Evolutionary conservation across 2,797 vertebrate species (phyloP).

Genomic region (Phoebastria nigripes): DNA sequence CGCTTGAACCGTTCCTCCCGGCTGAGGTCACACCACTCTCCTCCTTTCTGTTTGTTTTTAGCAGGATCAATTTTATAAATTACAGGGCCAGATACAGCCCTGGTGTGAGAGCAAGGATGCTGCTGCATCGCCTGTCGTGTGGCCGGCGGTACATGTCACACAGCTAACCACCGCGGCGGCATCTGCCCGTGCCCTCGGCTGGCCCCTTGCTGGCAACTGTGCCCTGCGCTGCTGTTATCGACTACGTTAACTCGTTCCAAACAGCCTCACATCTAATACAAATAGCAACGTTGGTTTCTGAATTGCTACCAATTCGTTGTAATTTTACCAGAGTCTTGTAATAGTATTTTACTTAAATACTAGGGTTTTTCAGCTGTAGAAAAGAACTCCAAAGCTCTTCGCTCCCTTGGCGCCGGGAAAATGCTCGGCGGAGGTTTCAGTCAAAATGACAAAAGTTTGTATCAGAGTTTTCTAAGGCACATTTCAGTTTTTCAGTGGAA

Average conservation of each 20-base stretch:
- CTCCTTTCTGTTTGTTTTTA: not conserved
- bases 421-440: not conserved
- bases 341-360: not conserved
- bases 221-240: not conserved
- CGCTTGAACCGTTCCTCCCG: not conserved
- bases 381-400: not conserved
- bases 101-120: fast-evolving
- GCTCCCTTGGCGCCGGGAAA: not conserved
- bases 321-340: not conserved
- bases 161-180: fast-evolving
- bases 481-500: not conserved
- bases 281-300: not conserved
- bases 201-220: not conserved
- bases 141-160: fast-evolving
- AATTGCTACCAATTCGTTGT: not conserved
- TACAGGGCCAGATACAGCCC: not conserved
- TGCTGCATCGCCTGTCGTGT: not conserved
- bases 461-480: not conserved
- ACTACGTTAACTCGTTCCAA: not conserved
- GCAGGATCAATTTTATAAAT: not conserved
- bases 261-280: not conserved
- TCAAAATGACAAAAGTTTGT: not conserved
- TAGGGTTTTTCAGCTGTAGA: not conserved
- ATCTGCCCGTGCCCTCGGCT: not conserved
- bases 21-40: not conserved